Percentiles rank a stretch among this genome's conserved stretches.
Conservation (phyloP, 2,113 vertebrate species). For the Bujurquina vittata region DNA sequence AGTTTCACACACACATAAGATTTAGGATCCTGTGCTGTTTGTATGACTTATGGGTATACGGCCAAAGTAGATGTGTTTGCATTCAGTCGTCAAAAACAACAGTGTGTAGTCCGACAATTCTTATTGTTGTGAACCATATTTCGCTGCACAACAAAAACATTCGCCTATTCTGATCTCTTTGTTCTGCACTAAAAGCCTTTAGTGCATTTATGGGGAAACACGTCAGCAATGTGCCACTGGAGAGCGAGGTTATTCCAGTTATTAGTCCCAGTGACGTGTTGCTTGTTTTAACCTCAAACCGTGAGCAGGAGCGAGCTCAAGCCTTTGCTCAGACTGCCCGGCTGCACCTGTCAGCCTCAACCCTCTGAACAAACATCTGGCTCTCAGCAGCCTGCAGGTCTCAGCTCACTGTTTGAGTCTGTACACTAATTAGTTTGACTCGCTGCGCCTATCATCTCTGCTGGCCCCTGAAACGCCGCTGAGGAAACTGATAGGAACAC, state of each 20-base stretch:
- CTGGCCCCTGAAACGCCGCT: conserved; percentile 29
- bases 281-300: neutral
- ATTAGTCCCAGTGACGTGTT: neutral
- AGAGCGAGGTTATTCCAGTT: neutral
- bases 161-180: too few species aligned
- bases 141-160: too few species aligned
- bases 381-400: conserved; percentile 14
- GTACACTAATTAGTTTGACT: conserved; percentile 12
- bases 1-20: neutral
- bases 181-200: too few species aligned
- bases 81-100: too few species aligned
- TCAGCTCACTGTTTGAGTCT: neutral
- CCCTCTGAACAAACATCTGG: conserved; percentile 41
- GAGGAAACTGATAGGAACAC: neutral
- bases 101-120: too few species aligned
- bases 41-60: neutral
- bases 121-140: too few species aligned
- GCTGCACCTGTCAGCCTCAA: conserved; percentile 9
- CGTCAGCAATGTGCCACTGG: neutral
- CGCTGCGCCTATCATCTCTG: neutral
- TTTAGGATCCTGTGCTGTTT: neutral
- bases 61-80: too few species aligned
- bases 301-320: neutral
- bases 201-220: neutral
- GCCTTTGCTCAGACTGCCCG: neutral